These are phyloP conservation scores for Entomobrya proxima DNA, from an alignment of 2,888 invertebrate species.

Conservation along the genomic window DNA sequence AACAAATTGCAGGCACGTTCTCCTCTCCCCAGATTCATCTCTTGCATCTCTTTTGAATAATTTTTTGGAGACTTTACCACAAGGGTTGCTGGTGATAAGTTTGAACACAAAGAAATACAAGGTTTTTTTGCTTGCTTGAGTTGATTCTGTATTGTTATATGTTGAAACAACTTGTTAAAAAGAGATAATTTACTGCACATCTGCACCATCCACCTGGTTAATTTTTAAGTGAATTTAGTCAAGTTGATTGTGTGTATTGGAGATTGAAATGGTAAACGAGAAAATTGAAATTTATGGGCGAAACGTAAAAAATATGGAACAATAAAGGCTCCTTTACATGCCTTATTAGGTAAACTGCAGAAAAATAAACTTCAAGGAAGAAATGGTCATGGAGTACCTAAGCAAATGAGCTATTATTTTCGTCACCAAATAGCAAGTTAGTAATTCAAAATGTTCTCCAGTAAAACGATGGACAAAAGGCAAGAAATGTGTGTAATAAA, in stretches of 20 bases:
- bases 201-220: background rate
- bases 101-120: too few species aligned
- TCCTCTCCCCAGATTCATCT: background rate
- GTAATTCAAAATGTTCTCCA: background rate
- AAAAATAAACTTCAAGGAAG: too few species aligned
- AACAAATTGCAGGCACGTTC: conserved; percentile 5
- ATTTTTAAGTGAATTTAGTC: background rate
- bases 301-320: background rate
- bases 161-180: background rate
- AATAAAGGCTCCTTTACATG: background rate
- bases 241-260: background rate
- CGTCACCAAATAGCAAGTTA: background rate
- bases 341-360: too few species aligned
- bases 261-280: background rate
- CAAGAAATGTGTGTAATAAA: conserved; percentile 40
- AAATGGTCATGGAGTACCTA: too few species aligned
- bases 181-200: background rate
- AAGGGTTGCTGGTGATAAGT: background rate
- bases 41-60: too few species aligned
- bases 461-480: background rate
- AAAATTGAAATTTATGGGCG: background rate
- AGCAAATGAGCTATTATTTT: background rate
- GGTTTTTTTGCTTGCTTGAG: too few species aligned
- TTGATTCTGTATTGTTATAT: background rate
- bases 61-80: background rate